Conservation (phyloP, 2,888 invertebrate species). For the Andrena praecox region DNA sequence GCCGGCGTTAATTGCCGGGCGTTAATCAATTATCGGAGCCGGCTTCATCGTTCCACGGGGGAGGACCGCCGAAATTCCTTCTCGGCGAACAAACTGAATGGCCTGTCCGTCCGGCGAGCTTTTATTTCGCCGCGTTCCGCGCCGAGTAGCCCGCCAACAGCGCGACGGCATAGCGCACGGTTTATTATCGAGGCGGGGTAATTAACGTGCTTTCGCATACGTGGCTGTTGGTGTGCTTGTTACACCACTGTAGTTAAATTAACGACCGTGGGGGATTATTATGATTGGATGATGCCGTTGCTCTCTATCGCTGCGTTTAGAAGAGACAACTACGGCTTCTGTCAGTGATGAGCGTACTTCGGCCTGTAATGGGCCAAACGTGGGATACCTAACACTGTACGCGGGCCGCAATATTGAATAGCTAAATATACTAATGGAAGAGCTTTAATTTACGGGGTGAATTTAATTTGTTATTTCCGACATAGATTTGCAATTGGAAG, state of each 20-base stretch:
- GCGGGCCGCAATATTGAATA: too few relatives aligned
- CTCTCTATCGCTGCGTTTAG: too few relatives aligned
- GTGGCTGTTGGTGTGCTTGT: not conserved
- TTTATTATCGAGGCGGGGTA: constrained; percentile 13
- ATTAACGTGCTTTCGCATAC: not conserved
- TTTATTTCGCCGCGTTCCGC: not conserved
- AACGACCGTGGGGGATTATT: too few relatives aligned
- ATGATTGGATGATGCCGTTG: too few relatives aligned
- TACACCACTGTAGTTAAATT: not conserved
- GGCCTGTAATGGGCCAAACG: too few relatives aligned
- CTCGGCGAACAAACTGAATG: constrained; percentile 38
- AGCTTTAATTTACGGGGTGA: too few relatives aligned
- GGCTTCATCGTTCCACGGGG: constrained; percentile 18
- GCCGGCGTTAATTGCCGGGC: constrained; percentile 44
- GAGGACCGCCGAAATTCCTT: constrained; percentile 18
- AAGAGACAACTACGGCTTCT: too few relatives aligned
- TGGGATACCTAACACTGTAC: too few relatives aligned
- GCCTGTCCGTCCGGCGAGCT: constrained; percentile 2
- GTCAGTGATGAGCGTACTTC: too few relatives aligned
- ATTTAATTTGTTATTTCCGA: too few relatives aligned
- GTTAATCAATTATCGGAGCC: constrained; percentile 47
- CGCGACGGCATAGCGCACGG: not conserved
- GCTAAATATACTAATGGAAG: too few relatives aligned
- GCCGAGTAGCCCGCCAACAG: not conserved
- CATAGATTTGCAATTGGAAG: too few relatives aligned